Base-by-base conservation (phyloP, 2,797 vertebrate species). In the Scomberomorus guttatus region DNA sequence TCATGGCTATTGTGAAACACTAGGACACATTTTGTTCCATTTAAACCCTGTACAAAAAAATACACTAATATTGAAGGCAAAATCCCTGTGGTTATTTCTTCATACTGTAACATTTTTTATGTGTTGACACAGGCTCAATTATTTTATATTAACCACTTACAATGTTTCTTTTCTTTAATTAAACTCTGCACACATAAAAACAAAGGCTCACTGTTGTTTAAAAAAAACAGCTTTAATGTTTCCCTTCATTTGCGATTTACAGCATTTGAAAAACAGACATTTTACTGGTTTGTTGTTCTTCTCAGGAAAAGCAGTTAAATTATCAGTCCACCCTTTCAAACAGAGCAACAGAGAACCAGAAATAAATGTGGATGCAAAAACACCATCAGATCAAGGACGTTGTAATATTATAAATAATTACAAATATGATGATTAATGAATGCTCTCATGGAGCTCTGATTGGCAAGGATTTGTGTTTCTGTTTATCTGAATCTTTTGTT, bases 231-330 rank as follows among this genome's bases (percentile, higher is more conserved):
- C 22, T 71, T 81, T 69, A 75, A 65, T 37, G 32, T 80, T 81
- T 83, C 24, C 55, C 48, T 67, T 78, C 72, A 72, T 85, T 86
- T 87, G 76, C 55, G 65, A 46, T 75, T 81, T 76, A 80, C 55
- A 86, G 57, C 34, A 37, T 57, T 79, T 65, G 70, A 83, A 85
- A 89, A 82, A 81, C 60, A 81, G 78, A 80, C 65, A 59, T 87
- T 85, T 90, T 83, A 87, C 69, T 42, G 56, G 68, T 86, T 76
- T 68, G 50, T 63, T 63, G 71, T 60, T 80, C 37, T 34, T 77
- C 59, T 69, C 0, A 0, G 22, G 6, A 62, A 70, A 84, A 29
- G 65, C 56, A 56, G 15, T 82, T 74, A 58, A 75, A 75, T 79
- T 50, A 74, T 81, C 65, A 66, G 75, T 65, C 75, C 37, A 60